These are phyloP conservation scores for Aurelia sp. DNA, from an alignment of 30 jellyfish, hydroid and myxozoan genomes.

Conservation along the genomic window DNA sequence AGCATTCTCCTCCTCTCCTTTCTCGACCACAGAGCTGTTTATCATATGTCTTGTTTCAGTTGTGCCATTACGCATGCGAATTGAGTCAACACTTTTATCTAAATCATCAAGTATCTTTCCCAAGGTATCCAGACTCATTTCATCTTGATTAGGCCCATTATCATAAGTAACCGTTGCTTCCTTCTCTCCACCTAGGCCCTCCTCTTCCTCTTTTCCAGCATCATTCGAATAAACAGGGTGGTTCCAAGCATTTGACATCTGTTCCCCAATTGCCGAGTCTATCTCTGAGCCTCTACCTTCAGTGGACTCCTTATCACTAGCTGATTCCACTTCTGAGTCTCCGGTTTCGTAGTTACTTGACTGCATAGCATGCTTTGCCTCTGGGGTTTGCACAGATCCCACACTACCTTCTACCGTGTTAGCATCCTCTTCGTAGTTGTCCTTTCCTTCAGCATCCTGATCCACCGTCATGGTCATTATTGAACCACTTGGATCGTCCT, in stretches of 20 bases:
- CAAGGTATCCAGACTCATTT: constrained; percentile 71
- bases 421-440: background rate
- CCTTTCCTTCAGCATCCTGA: constrained; percentile 40
- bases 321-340: background rate
- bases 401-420: background rate
- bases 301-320: background rate
- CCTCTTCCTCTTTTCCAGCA: constrained; percentile 21
- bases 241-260: background rate
- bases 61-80: constrained; percentile 24
- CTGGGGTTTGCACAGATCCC: background rate
- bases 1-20: background rate
- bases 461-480: constrained; percentile 76
- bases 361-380: constrained; percentile 9
- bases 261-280: constrained; percentile 6
- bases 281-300: background rate
- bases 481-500: constrained; percentile 68
- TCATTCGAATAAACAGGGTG: background rate
- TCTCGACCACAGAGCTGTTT: background rate
- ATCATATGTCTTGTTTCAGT: background rate
- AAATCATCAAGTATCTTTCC: constrained; percentile 74
- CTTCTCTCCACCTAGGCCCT: constrained; percentile 38
- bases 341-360: background rate
- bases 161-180: constrained; percentile 51
- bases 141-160: constrained; percentile 43
- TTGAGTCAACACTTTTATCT: constrained; percentile 64